phyloP scores from a whole-genome alignment of 2,888 invertebrate genomes.

The Pedicia rivosa region DNA sequence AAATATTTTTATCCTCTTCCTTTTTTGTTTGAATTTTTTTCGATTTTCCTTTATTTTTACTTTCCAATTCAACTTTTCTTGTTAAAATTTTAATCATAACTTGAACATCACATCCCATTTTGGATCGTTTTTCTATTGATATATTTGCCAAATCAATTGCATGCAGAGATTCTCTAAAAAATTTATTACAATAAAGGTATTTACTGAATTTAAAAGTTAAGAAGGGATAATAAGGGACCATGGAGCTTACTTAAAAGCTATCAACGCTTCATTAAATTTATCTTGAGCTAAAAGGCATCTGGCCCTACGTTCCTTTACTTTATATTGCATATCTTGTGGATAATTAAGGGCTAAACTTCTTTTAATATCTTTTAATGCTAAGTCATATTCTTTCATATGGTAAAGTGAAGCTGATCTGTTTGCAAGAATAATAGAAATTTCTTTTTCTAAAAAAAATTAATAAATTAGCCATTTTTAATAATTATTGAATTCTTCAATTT shows the following conservation, averaged over 20 bases:
- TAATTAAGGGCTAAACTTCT: conserved; percentile 48
- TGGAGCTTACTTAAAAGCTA: conserved; percentile 39
- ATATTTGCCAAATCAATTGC: conserved; percentile 50
- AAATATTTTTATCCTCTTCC: conserved; percentile 21
- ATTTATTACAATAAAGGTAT: too few relatives aligned
- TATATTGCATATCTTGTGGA: conserved; percentile 55
- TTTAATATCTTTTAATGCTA: conserved; percentile 53
- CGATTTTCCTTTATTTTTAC: conserved; percentile 17
- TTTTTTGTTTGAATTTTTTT: conserved; percentile 8
- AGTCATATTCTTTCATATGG: conserved; percentile 49
- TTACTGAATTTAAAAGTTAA: not conserved
- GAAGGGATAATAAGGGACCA: too few relatives aligned
- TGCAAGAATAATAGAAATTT: conserved; percentile 52
- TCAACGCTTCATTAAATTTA: conserved; percentile 43
- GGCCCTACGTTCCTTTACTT: conserved; percentile 58
- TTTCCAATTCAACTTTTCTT: conserved; percentile 38
- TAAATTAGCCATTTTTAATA: conserved; percentile 2
- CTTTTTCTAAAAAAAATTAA: conserved; percentile 32
- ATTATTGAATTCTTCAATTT: conserved; percentile 1
- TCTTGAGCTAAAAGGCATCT: conserved; percentile 52
- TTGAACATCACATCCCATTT: conserved; percentile 47
- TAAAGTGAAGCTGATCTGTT: conserved; percentile 70
- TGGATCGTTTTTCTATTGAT: conserved; percentile 41
- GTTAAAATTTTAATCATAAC: conserved; percentile 53
- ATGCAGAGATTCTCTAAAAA: conserved; percentile 43